A percentile compares a stretch with the other conserved stretches of the same genome.
These are phyloP conservation scores for Sicus ferrugineus DNA, from an alignment of 2,888 invertebrate genomes.

Conservation along the genomic window DNA sequence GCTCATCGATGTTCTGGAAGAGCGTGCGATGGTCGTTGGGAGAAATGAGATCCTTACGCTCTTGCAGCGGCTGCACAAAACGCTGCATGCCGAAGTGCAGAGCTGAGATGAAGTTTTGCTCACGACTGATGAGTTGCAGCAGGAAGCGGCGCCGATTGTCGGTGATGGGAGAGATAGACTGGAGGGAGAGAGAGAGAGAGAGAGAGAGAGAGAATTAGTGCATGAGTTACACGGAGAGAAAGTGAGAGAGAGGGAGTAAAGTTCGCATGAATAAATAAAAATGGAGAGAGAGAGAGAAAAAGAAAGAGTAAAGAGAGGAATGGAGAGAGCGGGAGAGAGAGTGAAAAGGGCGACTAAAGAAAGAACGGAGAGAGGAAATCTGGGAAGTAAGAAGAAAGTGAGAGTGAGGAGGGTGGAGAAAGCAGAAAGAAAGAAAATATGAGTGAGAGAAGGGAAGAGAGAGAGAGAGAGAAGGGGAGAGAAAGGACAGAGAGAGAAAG, in stretches of 20 bases:
- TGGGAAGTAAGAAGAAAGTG: background rate
- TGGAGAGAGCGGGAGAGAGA: too few relatives aligned
- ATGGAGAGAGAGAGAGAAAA: too few relatives aligned
- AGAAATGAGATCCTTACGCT: slow-evolving; percentile 78
- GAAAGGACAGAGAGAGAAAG: too few relatives aligned
- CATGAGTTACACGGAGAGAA: too few relatives aligned
- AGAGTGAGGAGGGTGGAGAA: too few relatives aligned
- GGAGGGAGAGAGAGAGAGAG: slow-evolving; percentile 16
- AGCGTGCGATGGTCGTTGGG: slow-evolving; percentile 79
- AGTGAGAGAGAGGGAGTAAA: slow-evolving; percentile 26
- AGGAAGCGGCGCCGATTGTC: slow-evolving; percentile 75
- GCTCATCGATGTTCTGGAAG: slow-evolving; percentile 87
- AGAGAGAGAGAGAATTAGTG: too few relatives aligned
- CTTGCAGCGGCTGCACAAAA: slow-evolving; percentile 78
- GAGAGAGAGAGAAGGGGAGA: too few relatives aligned
- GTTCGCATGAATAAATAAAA: background rate
- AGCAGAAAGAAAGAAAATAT: too few relatives aligned
- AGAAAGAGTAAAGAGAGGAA: too few relatives aligned
- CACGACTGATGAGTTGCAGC: slow-evolving; percentile 77
- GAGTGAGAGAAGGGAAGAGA: too few relatives aligned
- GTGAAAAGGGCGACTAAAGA: too few relatives aligned
- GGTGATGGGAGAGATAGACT: slow-evolving; percentile 64
- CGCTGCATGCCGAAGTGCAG: slow-evolving; percentile 81
- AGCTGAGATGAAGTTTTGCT: slow-evolving; percentile 80
- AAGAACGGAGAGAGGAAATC: too few relatives aligned